These are phyloP conservation scores for Strongylocentrotus purpuratus DNA, from an alignment of 35 echinoderm and acorn worm species.

Conservation along the genomic window DNA sequence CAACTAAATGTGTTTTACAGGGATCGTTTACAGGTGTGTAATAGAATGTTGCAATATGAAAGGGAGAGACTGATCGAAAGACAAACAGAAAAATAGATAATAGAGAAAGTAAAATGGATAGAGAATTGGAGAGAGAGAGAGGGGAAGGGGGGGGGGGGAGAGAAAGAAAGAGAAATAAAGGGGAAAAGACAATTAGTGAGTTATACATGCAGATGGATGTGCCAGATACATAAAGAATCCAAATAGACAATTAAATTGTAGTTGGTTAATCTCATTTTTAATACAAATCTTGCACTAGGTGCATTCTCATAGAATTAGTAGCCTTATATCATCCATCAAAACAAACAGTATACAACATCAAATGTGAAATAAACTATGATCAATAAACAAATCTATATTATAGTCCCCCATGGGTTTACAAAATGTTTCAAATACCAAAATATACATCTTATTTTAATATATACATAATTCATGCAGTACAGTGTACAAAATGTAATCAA, in stretches of 20 bases:
- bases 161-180: no score
- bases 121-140: not conserved
- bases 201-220: no score
- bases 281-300: not conserved
- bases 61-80: no score
- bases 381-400: not conserved
- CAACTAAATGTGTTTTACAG: not conserved
- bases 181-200: no score
- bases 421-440: slow-evolving; percentile 8
- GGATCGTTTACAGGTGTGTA: not conserved
- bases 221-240: not conserved
- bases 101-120: not conserved
- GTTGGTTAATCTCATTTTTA: not conserved
- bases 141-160: not conserved
- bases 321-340: not conserved
- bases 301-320: not conserved
- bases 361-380: not conserved
- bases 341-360: not conserved
- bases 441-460: slow-evolving; percentile 15
- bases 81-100: not conserved
- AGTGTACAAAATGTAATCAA: not conserved
- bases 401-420: not conserved
- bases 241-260: not conserved
- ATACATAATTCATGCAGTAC: slow-evolving; percentile 11
- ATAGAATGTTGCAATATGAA: not conserved